These are phyloP conservation scores for Netelia fuscicornis DNA, from an alignment of 2,888 invertebrate species.

Conservation along the genomic window DNA sequence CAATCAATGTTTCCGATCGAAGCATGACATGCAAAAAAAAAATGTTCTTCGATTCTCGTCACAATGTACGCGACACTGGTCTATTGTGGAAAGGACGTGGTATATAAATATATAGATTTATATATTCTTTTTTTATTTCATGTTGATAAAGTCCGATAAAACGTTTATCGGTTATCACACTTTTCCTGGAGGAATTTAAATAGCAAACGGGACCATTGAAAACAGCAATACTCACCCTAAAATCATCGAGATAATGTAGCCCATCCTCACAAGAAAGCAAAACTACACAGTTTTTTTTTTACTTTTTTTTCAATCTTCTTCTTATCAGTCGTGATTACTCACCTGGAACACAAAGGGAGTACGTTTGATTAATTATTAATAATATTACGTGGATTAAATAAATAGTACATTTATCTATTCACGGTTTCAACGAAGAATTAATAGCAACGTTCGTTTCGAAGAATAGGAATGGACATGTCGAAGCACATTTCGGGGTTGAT, in stretches of 20 bases:
- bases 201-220: too few relatives aligned
- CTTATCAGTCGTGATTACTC: slow-evolving; percentile 41
- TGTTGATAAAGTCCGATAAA: too few relatives aligned
- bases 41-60: background rate
- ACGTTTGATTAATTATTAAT: slow-evolving; percentile 27
- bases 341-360: slow-evolving; percentile 62
- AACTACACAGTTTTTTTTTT: background rate
- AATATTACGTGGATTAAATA: background rate
- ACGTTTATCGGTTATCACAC: too few relatives aligned
- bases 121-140: too few relatives aligned
- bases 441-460: slow-evolving; percentile 8
- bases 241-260: background rate
- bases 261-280: background rate
- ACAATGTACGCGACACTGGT: background rate
- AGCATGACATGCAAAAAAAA: slow-evolving; percentile 10
- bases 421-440: background rate
- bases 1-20: slow-evolving; percentile 27
- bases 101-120: too few relatives aligned
- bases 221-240: too few relatives aligned
- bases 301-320: background rate
- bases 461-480: background rate
- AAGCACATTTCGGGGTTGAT: slow-evolving; percentile 43
- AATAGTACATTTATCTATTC: background rate
- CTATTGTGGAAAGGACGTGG: background rate
- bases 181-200: too few relatives aligned